Conservation (phyloP, 2,888 invertebrate species). For the Diarsia dahlii region DNA sequence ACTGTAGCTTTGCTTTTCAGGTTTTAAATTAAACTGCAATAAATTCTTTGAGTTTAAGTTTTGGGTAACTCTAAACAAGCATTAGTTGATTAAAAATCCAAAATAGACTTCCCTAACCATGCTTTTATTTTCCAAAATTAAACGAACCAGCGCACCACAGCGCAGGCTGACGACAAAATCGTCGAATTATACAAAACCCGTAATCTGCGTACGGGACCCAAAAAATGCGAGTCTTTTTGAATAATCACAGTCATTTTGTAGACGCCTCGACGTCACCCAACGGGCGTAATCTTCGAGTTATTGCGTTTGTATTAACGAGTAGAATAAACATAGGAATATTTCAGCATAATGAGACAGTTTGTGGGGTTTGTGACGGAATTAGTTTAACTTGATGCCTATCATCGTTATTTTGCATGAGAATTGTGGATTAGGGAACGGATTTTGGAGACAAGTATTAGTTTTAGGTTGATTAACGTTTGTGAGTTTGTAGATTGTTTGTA, state of each 20-base stretch:
- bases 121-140: conserved; percentile 35
- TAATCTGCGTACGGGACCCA: conserved; percentile 64
- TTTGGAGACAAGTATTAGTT: conserved; percentile 48
- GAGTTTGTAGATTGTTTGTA: not conserved
- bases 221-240: conserved; percentile 72
- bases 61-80: not conserved
- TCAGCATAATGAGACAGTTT: conserved; percentile 72
- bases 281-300: conserved; percentile 79
- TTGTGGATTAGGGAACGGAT: conserved; percentile 40
- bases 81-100: not conserved
- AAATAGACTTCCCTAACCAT: not conserved
- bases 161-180: conserved; percentile 55
- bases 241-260: conserved; percentile 77
- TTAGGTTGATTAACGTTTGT: conserved; percentile 20
- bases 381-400: conserved; percentile 55
- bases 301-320: conserved; percentile 78
- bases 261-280: conserved; percentile 68
- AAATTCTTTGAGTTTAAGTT: no score
- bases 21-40: not conserved
- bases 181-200: conserved; percentile 65
- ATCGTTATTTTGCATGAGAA: conserved; percentile 56
- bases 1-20: no score
- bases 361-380: conserved; percentile 68
- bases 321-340: conserved; percentile 79
- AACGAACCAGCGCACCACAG: conserved; percentile 15